phyloP scores from a whole-genome alignment of 2,797 vertebrate genomes.

The Myotis myotis region DNA sequence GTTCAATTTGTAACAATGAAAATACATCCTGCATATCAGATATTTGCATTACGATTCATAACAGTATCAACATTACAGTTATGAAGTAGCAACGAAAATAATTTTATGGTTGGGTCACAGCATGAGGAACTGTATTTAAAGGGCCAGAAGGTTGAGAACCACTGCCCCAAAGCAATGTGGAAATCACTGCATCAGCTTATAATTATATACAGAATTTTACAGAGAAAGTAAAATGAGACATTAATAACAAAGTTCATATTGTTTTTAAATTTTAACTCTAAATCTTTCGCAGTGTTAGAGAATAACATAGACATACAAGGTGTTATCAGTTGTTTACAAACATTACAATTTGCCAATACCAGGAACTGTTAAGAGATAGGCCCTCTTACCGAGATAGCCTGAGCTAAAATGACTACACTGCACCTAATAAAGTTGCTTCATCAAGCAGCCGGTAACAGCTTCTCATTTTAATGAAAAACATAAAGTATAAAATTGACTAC shows the following conservation, averaged over 20 bases:
- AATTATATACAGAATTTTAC: slow-evolving; percentile 51
- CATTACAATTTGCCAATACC: slow-evolving; percentile 66
- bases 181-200: background rate
- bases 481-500: slow-evolving; percentile 30
- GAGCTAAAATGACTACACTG: background rate
- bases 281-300: background rate
- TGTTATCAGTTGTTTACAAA: slow-evolving; percentile 75
- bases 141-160: too few relatives aligned
- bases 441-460: slow-evolving; percentile 12
- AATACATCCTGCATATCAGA: too few relatives aligned
- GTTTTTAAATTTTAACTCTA: background rate
- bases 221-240: slow-evolving; percentile 27
- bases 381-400: background rate
- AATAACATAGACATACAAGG: slow-evolving; percentile 55
- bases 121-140: too few relatives aligned
- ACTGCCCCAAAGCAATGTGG: background rate
- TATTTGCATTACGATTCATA: too few relatives aligned
- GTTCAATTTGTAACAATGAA: too few relatives aligned
- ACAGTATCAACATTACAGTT: too few relatives aligned
- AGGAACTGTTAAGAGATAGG: slow-evolving; percentile 78
- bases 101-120: too few relatives aligned
- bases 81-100: too few relatives aligned
- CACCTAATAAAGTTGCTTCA: slow-evolving; percentile 11
- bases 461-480: slow-evolving; percentile 32
- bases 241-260: slow-evolving; percentile 52